Evolutionary conservation across 2,113 vertebrate species (phyloP).

Genomic region (Cephalopterus ornatus): DNA sequence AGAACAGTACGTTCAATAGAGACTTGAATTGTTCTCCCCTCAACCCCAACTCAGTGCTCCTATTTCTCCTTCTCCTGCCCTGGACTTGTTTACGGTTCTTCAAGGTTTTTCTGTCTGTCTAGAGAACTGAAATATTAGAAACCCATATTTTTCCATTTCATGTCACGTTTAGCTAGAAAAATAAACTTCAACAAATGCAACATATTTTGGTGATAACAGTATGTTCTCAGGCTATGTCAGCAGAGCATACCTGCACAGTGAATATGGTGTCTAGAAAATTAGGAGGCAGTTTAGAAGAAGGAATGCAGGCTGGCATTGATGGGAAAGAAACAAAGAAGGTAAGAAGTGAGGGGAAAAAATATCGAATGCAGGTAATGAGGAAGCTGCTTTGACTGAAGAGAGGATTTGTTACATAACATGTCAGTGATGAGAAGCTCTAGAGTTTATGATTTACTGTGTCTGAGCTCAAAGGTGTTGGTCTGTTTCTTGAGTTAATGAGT

Average conservation of each 20-base stretch:
- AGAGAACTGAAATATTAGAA: not conserved
- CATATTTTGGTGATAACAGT: not conserved
- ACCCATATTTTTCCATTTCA: not conserved
- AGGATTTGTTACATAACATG: not conserved
- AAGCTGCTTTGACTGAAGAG: not conserved
- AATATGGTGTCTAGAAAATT: not conserved
- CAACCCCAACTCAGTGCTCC: not conserved
- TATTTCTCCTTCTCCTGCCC: not conserved
- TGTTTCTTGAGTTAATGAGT: not conserved
- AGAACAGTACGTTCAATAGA: not conserved
- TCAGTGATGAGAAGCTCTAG: not conserved
- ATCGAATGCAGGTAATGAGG: not conserved
- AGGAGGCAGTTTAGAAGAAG: not conserved
- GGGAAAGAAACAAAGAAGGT: not conserved
- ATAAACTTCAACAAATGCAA: not conserved
- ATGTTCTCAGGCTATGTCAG: not conserved
- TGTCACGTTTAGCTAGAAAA: not conserved
- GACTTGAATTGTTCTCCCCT: not conserved
- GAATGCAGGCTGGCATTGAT: not conserved
- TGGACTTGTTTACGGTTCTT: not conserved
- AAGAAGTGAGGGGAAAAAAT: not conserved
- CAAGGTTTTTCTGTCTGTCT: not conserved
- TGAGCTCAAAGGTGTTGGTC: not conserved
- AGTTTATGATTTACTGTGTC: not conserved
- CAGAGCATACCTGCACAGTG: not conserved